Percentiles rank a stretch among this genome's conserved stretches.
Conservation (phyloP, 2,797 vertebrate genomes). For the Alectoris magna region DNA sequence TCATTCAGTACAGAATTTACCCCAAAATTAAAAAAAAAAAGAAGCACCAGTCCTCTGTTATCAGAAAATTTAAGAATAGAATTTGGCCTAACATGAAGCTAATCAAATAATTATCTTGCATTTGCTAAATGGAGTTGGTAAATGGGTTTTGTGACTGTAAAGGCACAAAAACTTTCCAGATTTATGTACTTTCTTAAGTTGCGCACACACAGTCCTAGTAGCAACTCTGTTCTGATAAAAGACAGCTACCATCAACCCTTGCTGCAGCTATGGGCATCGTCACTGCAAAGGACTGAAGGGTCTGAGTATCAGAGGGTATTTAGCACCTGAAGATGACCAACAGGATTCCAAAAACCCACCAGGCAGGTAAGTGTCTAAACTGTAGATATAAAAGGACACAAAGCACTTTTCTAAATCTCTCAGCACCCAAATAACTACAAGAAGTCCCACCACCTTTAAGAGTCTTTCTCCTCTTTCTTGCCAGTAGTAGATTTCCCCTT, state of each 20-base stretch:
- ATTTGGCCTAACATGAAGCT: neutral
- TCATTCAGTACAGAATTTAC: neutral
- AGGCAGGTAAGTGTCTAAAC: neutral
- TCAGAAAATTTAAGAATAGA: neutral
- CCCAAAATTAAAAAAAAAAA: fast-evolving
- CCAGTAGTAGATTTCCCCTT: neutral
- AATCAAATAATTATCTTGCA: neutral
- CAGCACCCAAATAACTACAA: neutral
- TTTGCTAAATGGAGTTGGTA: neutral
- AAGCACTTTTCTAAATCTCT: neutral
- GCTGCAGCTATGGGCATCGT: neutral
- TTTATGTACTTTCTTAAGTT: neutral
- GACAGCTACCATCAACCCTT: neutral
- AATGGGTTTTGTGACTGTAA: neutral
- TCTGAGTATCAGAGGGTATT: neutral
- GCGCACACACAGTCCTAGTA: neutral
- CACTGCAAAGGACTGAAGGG: neutral
- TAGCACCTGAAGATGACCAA: neutral
- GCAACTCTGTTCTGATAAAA: neutral
- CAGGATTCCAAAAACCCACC: neutral
- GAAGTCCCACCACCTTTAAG: neutral
- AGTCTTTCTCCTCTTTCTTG: neutral
- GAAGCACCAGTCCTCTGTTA: neutral
- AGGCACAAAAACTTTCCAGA: neutral
- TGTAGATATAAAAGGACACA: neutral